phyloP scores from a whole-genome alignment of 1,140 invertebrate genomes.

The Diuraphis noxia region DNA sequence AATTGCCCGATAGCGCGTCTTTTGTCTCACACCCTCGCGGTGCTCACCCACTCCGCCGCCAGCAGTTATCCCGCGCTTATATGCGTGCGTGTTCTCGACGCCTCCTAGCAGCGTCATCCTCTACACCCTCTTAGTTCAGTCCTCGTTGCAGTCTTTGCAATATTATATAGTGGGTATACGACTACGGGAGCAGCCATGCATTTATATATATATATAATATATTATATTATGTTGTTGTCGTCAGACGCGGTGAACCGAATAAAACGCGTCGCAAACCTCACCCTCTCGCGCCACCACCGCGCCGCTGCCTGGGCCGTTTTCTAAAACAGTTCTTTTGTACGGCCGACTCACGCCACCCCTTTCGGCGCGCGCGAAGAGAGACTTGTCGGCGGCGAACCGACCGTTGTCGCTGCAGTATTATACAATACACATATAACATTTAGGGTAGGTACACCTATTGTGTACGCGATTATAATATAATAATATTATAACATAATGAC shows the following conservation, averaged over 20 bases:
- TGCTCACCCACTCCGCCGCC: background rate
- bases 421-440: background rate
- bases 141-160: background rate
- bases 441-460: background rate
- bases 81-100: background rate
- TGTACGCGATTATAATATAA: background rate
- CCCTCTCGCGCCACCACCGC: background rate
- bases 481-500: conserved; percentile 10
- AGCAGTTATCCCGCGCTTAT: background rate
- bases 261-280: conserved; percentile 1
- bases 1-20: conserved; percentile 22
- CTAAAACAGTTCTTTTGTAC: conserved; percentile 19
- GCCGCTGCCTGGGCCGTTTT: background rate
- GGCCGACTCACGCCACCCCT: background rate
- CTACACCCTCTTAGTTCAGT: background rate
- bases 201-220: background rate
- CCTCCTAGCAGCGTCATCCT: background rate
- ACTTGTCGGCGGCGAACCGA: background rate
- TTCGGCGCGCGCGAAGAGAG: background rate
- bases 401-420: background rate
- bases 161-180: background rate
- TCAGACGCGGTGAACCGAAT: background rate
- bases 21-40: background rate
- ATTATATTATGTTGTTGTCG: background rate
- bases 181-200: background rate